phyloP scores from a whole-genome alignment of 2,113 vertebrate species.

The Emydura subglobosa region DNA sequence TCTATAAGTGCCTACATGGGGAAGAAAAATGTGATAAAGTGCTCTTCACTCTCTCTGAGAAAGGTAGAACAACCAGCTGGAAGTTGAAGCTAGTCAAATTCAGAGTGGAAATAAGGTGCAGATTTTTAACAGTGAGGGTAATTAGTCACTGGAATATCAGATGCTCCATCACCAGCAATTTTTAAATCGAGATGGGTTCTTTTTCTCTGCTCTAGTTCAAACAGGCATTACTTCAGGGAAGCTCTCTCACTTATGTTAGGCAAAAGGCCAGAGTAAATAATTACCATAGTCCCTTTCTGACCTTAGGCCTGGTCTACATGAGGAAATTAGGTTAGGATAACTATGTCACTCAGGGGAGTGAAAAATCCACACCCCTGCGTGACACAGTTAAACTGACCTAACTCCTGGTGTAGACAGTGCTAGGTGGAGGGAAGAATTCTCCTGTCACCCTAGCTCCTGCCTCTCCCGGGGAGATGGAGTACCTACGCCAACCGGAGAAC shows the following conservation, averaged over 20 bases:
- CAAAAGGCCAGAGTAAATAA: background rate
- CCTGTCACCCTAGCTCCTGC: background rate
- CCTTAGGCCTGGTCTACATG: background rate
- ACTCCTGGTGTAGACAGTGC: background rate
- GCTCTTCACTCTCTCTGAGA: no score
- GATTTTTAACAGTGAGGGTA: background rate
- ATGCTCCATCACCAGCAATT: background rate
- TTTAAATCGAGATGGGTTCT: background rate
- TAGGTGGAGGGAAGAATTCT: background rate
- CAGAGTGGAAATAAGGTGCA: background rate
- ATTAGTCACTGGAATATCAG: background rate
- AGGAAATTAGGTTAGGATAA: background rate
- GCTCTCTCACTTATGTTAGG: background rate
- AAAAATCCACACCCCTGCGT: background rate
- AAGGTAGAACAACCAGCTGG: no score
- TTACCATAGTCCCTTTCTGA: background rate
- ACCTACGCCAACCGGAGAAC: background rate
- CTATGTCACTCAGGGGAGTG: background rate
- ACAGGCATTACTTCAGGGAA: background rate
- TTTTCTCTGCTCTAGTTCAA: background rate
- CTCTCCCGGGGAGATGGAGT: background rate
- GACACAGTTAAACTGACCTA: background rate
- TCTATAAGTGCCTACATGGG: no score
- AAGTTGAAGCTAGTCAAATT: no score
- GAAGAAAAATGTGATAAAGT: no score